Evolutionary conservation across 2,888 invertebrate genomes (phyloP), one percentile per base, ranked within the genome.

Genomic region (Heliothis peltigera): DNA sequence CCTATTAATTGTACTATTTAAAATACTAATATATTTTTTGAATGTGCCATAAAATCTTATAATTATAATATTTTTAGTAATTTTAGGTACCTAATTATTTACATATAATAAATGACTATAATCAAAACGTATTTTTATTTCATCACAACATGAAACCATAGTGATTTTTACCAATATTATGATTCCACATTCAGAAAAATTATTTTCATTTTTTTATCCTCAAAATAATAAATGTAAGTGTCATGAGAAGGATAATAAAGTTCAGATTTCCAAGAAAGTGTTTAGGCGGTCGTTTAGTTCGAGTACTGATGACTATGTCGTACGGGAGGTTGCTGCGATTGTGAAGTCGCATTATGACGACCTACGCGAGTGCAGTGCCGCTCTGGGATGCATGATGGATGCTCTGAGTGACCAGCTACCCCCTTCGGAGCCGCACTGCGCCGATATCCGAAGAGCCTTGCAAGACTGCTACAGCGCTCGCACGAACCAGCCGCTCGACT

Each of bases 1-100:
- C 2, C 2, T 35, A 15, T 22, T 25, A 19, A 19, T 2, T 19
- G 8, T 19, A 7, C 28, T 3, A n/a, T 39, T 39, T n/a, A 39
- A 39, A 19, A 42, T 73, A 57, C 12, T 15, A 54, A 32, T 72
- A 49, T 57, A 62, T 64, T 62, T 61, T 52, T 56, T 28, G 44
- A 60, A 32, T 56, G 78, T 75, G 79, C 81, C 79, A 79, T 78
- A 69, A 60, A 66, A 63, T 66, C 74, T 79, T 71, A 81, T 76
- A 71, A 62, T 35, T 39, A n/a, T n/a, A 39, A 49, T 39, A 51
- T 60, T 57, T 68, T 61, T 58, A 55, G n/a, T 55, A 55, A 52
- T 56, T 15, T 25, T 61, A 22, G 25, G 65, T 17, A 58, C 15
- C 15, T 39, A n/a, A n/a, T n/a, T n/a, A n/a, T n/a, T n/a, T n/a